Evolutionary conservation across 1,140 invertebrate genomes (phyloP).

Genomic region (Campodea augens): DNA sequence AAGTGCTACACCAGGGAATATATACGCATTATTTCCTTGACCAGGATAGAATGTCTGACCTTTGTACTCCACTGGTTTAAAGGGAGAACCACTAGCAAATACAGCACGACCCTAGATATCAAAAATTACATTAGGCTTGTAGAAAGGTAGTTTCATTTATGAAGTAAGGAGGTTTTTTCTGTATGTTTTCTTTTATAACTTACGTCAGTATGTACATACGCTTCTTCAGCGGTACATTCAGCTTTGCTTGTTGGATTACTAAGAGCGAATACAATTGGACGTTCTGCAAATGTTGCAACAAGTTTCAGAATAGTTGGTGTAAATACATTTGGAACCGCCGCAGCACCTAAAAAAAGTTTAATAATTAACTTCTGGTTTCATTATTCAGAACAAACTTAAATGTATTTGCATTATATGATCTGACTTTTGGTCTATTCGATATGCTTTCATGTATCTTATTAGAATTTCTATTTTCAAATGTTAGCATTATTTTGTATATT

Average conservation of each 20-base stretch:
- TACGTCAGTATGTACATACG: slow-evolving; percentile 70
- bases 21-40: slow-evolving; percentile 93
- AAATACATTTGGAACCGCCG: slow-evolving; percentile 72
- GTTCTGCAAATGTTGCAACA: slow-evolving; percentile 69
- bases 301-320: slow-evolving; percentile 61
- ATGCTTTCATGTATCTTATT: too few species aligned
- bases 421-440: too few species aligned
- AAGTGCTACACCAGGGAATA: slow-evolving; percentile 83
- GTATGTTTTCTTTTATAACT: slow-evolving; percentile 13
- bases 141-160: slow-evolving; percentile 4
- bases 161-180: slow-evolving; percentile 1
- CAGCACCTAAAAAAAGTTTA: slow-evolving; percentile 46
- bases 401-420: too few species aligned
- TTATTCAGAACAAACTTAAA: too few species aligned
- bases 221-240: slow-evolving; percentile 87
- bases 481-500: too few species aligned
- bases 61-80: slow-evolving; percentile 53
- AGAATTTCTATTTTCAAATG: too few species aligned
- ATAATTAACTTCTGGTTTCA: too few species aligned
- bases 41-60: slow-evolving; percentile 69
- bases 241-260: slow-evolving; percentile 93
- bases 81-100: slow-evolving; percentile 85
- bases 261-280: slow-evolving; percentile 82
- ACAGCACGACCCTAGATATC: slow-evolving; percentile 55
- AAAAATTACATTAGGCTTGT: slow-evolving; percentile 3